Evolutionary conservation across 2,888 invertebrate genomes (phyloP).

Genomic region (Gonocerus acuteangulatus): DNA sequence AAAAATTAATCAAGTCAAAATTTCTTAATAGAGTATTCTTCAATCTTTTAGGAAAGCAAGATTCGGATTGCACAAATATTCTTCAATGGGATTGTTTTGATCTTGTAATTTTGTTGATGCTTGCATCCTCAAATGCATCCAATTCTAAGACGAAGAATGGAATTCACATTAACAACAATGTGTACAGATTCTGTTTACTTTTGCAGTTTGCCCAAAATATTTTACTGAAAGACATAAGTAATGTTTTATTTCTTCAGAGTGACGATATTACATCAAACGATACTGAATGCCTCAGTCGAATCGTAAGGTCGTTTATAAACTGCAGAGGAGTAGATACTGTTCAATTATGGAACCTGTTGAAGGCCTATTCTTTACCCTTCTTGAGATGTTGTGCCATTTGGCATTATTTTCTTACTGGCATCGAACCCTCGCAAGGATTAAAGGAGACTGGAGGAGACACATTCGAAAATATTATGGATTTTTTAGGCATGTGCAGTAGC

Average conservation of each 20-base stretch:
- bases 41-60: too few species aligned
- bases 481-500: conserved; percentile 65
- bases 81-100: conserved; percentile 61
- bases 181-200: too few species aligned
- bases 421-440: conserved; percentile 67
- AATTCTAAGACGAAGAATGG: too few species aligned
- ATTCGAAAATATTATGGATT: conserved; percentile 77
- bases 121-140: too few species aligned
- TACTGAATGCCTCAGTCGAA: conserved; percentile 31
- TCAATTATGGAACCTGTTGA: conserved; percentile 38
- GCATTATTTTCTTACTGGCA: conserved; percentile 83
- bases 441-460: conserved; percentile 62
- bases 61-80: conserved; percentile 41
- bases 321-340: conserved; percentile 6
- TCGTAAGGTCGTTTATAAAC: conserved; percentile 20
- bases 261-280: conserved; percentile 42
- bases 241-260: conserved; percentile 36
- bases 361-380: conserved; percentile 62
- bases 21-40: too few species aligned
- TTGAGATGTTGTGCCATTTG: conserved; percentile 82
- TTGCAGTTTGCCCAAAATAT: conserved; percentile 53
- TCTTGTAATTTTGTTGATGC: conserved; percentile 60
- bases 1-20: too few species aligned
- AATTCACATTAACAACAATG: too few species aligned
- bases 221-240: background rate